These are phyloP conservation scores for Pomacea maculata DNA, from an alignment of 1,140 invertebrate species.

Conservation along the genomic window DNA sequence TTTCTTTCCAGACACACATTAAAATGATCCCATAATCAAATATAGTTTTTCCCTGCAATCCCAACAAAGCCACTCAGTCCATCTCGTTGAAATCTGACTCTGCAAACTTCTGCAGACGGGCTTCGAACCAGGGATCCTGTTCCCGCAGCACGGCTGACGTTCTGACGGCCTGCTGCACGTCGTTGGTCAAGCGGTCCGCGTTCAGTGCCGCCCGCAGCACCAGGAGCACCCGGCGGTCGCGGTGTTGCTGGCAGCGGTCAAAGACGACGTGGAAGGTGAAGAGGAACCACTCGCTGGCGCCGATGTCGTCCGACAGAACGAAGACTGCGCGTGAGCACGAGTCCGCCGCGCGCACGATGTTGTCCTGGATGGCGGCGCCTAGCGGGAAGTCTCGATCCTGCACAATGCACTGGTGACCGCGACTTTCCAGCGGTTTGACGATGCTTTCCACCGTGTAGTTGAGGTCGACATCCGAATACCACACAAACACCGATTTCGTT, in stretches of 20 bases:
- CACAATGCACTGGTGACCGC: conserved; percentile 35
- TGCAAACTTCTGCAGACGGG: conserved; percentile 22
- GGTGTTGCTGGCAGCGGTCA: conserved; percentile 32
- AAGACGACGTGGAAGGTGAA: conserved; percentile 44
- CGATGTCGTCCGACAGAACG: conserved; percentile 36
- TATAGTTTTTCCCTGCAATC: too few relatives aligned
- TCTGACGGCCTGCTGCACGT: conserved; percentile 35
- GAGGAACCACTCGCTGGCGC: conserved; percentile 44
- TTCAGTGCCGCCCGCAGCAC: conserved; percentile 29
- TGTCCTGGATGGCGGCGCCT: conserved; percentile 46
- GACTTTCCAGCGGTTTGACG: conserved; percentile 28
- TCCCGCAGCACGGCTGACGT: conserved; percentile 34
- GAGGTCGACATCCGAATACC: conserved; percentile 39
- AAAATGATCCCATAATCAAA: too few relatives aligned
- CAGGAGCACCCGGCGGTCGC: conserved; percentile 40
- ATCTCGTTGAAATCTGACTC: neutral
- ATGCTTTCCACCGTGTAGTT: conserved; percentile 33
- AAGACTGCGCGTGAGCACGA: conserved; percentile 35
- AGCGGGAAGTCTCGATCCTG: conserved; percentile 43
- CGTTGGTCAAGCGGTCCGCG: conserved; percentile 29
- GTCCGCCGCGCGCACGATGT: conserved; percentile 42
- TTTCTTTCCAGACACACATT: too few relatives aligned
- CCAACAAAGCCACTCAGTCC: too few relatives aligned
- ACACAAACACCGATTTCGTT: conserved; percentile 27
- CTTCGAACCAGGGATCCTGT: conserved; percentile 34